These are phyloP conservation scores for Gallinago jamesoni DNA, from an alignment of 2,113 vertebrate genomes.

Conservation along the genomic window DNA sequence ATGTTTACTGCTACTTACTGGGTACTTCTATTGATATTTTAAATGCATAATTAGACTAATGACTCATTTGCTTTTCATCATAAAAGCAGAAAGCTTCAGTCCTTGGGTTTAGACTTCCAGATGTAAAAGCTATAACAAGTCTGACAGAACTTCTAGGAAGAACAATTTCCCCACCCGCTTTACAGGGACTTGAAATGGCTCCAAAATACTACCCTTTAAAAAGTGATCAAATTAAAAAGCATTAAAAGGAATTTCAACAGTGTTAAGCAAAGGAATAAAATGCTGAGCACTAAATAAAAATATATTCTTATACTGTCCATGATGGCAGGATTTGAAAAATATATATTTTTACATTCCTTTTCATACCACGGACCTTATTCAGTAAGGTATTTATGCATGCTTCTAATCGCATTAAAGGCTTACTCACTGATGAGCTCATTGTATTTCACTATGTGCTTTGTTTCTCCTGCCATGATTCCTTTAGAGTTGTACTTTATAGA, in stretches of 20 bases:
- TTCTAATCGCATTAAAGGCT: conserved; percentile 46
- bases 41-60: conserved; percentile 38
- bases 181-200: background rate
- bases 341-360: background rate
- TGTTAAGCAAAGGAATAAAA: background rate
- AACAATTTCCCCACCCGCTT: background rate
- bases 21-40: conserved; percentile 38
- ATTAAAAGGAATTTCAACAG: background rate
- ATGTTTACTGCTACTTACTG: conserved; percentile 30
- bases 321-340: background rate
- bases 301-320: background rate
- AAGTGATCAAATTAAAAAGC: background rate
- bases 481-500: conserved; percentile 1
- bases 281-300: background rate
- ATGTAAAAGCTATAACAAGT: background rate
- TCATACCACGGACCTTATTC: background rate
- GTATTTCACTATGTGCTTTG: conserved; percentile 2
- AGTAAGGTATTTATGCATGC: conserved; percentile 3
- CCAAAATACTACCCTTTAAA: background rate
- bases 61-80: conserved; percentile 17
- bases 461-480: background rate
- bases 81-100: conserved; percentile 5
- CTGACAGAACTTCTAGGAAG: background rate
- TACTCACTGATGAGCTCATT: conserved; percentile 23
- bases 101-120: background rate